Base-by-base conservation (phyloP, 2,888 invertebrate species). In the Crioceris asparagi region DNA sequence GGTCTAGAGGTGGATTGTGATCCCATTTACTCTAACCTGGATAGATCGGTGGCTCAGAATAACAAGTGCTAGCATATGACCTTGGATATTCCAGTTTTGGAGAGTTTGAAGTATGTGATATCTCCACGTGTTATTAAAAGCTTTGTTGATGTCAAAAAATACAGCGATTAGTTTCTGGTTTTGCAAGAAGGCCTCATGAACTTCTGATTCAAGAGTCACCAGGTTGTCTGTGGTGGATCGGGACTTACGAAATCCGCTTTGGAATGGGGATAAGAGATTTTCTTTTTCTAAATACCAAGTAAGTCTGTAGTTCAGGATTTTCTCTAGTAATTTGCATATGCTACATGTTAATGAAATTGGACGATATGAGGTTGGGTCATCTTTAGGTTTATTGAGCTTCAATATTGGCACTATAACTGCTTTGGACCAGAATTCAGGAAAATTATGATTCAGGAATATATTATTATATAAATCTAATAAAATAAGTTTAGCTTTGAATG, bases 331-430 rank as follows among this genome's bases (percentile, higher is more conserved):
- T 17, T 36, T 36, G 10, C 31, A 26, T 11, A 31, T 19, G 4
- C 17, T 15, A 17, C 25, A 21, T 21, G 36, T 36, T 11, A 37
- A 11, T 2, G 37, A 26, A 4, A 37, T 37, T 8, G 39, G 39
- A 5, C 39, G 27, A 29, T 31, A 39, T 1, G 39, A 39, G n/a
- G 29, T 16, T 6, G 30, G 19, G 3, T 35, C 25, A 19, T 18
- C 15, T 25, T 25, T 15, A n/a, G 39, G 18, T 17, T 25, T 29
- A n/a, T 32, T 32, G 15, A 26, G 18, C 16, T 39, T 35, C 3
- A 17, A 14, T 11, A 39, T 17, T 6, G 39, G 35, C 2, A 39
- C 26, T 4, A 35, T 14, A n/a, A 16, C 21, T 6, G 39, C 31
- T 26, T 32, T 15, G 3, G 10, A 11, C 31, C 32, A 39, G 4